Base-by-base conservation (phyloP, 1,140 invertebrate genomes). In the Ooceraea biroi region DNA sequence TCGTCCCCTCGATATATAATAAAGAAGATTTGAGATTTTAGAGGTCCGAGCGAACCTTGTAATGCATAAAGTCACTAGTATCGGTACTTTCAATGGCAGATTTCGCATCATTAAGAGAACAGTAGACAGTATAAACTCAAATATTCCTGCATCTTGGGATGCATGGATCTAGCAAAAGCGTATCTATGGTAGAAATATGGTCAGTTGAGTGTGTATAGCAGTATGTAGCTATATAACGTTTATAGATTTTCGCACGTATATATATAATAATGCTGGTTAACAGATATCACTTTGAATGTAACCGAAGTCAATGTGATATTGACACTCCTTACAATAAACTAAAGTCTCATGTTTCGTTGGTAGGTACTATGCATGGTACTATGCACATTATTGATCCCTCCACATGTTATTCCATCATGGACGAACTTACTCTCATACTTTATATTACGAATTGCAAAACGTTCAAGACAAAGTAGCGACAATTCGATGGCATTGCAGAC, bases 401-500 rank as follows among this genome's bases (percentile, higher is more conserved):
- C 92, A 93, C 84, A 92, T 92, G 92, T 93, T 86, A 76, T 36
- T 36, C 77, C 77, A 78, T 52, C 55, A 85, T 84, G 69, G n/a
- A 82, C 25, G 46, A 71, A 58, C 12, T 4, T 1, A 61, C 55
- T 52, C 63, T 44, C 50, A 27, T 55, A 7, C 17, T 61, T 27
- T 14, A 41, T 71, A 52, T 44, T 19, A 46, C 63, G 0, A 46
- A 46, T 63, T 8, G n/a, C 7, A 41, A 12, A 55, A 65, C 19
- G 46, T 48, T 72, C 60, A 46, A 82, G 76, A 68, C 8, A 19
- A 73, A 57, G 4, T 65, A 78, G 85, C 77, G 17, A 66, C 12
- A 11, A 83, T 55, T 58, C 50, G 41, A 63, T 84, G 76, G 61
- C 77, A 83, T 91, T 92, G 93, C 93, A 94, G 92, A 93, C 90